Conservation (phyloP, 2,113 vertebrate species). For the Oreochromis spilurus region DNA sequence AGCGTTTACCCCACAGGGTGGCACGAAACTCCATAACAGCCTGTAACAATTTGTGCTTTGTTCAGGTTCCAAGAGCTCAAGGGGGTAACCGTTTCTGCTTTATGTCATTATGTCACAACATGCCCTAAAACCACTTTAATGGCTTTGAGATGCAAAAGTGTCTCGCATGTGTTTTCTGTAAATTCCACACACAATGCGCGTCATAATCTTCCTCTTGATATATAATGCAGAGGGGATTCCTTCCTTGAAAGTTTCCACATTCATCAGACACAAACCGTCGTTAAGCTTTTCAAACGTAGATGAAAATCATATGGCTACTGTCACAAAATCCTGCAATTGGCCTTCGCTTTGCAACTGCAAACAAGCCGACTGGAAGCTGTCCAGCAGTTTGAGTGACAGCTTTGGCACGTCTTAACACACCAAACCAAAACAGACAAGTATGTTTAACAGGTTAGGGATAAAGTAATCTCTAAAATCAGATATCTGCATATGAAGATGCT, state of each 20-base stretch:
- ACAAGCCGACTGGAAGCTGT: neutral
- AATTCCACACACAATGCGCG: neutral
- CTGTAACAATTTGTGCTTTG: conserved; percentile 11
- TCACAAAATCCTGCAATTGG: neutral
- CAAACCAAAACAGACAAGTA: neutral
- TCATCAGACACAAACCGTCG: neutral
- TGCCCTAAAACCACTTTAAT: conserved; percentile 20
- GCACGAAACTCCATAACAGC: neutral
- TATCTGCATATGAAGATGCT: neutral
- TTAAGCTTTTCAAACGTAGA: neutral
- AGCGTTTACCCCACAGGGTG: neutral
- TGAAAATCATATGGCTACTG: neutral
- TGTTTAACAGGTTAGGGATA: neutral
- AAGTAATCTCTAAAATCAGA: neutral
- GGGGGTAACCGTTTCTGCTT: conserved; percentile 9
- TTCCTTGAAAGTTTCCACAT: neutral
- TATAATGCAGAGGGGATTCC: neutral
- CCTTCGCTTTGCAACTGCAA: neutral
- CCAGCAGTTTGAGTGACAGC: neutral
- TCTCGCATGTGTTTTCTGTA: conserved; percentile 11
- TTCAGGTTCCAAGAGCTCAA: conserved; percentile 5
- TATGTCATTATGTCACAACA: conserved; percentile 29
- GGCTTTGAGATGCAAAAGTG: conserved; percentile 14
- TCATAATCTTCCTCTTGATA: neutral
- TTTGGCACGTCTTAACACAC: neutral